These are phyloP conservation scores for Sylvilagus floridanus DNA, from an alignment of 2,797 vertebrate species.

Conservation along the genomic window DNA sequence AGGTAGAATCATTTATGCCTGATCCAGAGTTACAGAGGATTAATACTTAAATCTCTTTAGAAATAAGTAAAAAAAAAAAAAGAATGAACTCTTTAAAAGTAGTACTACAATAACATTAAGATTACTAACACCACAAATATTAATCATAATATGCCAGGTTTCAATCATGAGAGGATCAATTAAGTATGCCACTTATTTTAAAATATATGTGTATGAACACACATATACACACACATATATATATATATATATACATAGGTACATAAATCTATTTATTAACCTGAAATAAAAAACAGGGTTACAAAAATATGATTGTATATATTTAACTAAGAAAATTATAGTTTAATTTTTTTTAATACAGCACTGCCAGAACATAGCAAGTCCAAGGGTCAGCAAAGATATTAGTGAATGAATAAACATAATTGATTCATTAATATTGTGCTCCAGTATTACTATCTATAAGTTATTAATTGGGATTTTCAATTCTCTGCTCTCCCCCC, in stretches of 20 bases:
- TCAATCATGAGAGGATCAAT: slow-evolving; percentile 75
- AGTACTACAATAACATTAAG: slow-evolving; percentile 52
- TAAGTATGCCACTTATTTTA: slow-evolving; percentile 65
- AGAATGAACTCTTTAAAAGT: slow-evolving; percentile 62
- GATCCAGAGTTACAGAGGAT: slow-evolving; percentile 57
- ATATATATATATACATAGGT: background rate
- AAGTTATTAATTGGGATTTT: slow-evolving; percentile 72
- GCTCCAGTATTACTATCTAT: slow-evolving; percentile 65
- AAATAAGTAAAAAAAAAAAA: slow-evolving; percentile 65
- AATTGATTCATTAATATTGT: slow-evolving; percentile 80
- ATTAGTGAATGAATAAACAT: slow-evolving; percentile 65
- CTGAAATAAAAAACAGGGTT: slow-evolving; percentile 50
- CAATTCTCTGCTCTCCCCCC: slow-evolving; percentile 50
- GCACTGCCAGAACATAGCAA: slow-evolving; percentile 66
- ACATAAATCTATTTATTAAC: slow-evolving; percentile 8
- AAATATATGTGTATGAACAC: slow-evolving; percentile 36
- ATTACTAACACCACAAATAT: slow-evolving; percentile 21
- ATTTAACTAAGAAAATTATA: slow-evolving; percentile 76
- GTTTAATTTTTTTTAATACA: slow-evolving; percentile 54
- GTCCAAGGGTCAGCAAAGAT: slow-evolving; percentile 72
- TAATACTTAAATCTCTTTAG: slow-evolving; percentile 51
- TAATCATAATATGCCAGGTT: slow-evolving; percentile 55
- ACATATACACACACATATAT: slow-evolving; percentile 7
- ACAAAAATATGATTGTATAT: slow-evolving; percentile 44
- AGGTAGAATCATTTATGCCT: slow-evolving; percentile 43